phyloP scores from a whole-genome alignment of 2,797 vertebrate genomes.

The Coluber constrictor region DNA sequence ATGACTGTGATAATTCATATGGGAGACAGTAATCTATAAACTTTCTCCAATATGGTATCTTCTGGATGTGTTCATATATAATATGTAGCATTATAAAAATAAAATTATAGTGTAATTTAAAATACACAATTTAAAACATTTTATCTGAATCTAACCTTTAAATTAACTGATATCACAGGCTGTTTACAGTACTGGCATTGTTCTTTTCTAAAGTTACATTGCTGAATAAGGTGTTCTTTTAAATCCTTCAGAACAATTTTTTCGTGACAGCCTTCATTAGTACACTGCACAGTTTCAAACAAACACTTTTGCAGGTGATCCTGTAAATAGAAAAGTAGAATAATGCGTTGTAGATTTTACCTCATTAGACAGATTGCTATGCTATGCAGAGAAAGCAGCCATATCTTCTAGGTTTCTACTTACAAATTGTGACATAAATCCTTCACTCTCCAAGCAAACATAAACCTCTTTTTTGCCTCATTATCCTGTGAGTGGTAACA shows the following conservation, averaged over 20 bases:
- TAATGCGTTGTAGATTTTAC: slow-evolving; percentile 3
- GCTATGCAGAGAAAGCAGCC: not conserved
- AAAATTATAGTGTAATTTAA: not conserved
- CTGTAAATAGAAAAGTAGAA: slow-evolving; percentile 60
- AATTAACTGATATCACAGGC: slow-evolving; percentile 58
- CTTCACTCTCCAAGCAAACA: not conserved
- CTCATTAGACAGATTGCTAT: not conserved
- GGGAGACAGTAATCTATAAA: not conserved
- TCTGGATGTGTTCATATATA: not conserved
- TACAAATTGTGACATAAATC: not conserved
- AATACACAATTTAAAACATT: not conserved
- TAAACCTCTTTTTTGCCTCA: not conserved
- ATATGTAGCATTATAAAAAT: not conserved
- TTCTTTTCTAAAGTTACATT: slow-evolving; percentile 75
- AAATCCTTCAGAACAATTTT: slow-evolving; percentile 74
- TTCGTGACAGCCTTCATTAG: slow-evolving; percentile 74
- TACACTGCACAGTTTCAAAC: slow-evolving; percentile 76
- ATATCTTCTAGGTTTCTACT: not conserved
- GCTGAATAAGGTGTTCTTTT: slow-evolving; percentile 72
- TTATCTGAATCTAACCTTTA: slow-evolving; percentile 65
- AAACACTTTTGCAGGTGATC: slow-evolving; percentile 84
- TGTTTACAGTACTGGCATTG: slow-evolving; percentile 71
- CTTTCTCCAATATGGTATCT: not conserved
- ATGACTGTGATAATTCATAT: not conserved
- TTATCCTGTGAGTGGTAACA: not conserved